These are phyloP conservation scores for Ammodytes marinus DNA, from an alignment of 2,113 vertebrate genomes.

Conservation along the genomic window DNA sequence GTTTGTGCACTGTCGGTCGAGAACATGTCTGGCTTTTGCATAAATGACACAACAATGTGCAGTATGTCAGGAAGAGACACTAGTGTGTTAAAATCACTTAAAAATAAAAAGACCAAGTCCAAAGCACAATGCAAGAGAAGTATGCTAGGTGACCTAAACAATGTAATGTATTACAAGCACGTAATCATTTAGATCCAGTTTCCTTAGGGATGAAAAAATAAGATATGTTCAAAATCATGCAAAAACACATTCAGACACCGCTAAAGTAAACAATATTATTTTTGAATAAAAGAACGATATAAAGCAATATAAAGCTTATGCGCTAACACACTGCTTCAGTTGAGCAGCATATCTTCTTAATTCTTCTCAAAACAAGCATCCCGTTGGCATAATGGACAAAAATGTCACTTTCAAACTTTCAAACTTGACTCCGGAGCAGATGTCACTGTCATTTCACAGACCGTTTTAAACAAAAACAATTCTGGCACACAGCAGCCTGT, in stretches of 20 bases:
- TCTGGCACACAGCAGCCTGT: neutral
- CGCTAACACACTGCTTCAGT: neutral
- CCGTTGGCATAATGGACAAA: neutral
- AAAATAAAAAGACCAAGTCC: neutral
- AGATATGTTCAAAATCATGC: neutral
- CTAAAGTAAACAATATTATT: neutral
- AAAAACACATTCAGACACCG: conserved; percentile 4
- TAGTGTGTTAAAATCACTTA: neutral
- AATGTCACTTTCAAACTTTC: neutral
- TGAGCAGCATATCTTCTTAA: too few species aligned
- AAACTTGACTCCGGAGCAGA: neutral
- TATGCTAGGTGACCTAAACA: neutral
- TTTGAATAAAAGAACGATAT: neutral
- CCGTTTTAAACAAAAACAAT: neutral
- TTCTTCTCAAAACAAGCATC: too few species aligned
- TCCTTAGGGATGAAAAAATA: neutral
- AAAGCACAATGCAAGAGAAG: too few species aligned
- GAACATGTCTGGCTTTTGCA: conserved; percentile 2
- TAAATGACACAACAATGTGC: neutral
- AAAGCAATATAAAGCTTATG: neutral
- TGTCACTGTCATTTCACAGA: neutral
- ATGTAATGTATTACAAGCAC: neutral
- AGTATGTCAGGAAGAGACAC: neutral
- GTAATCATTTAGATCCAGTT: neutral
- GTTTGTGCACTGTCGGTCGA: neutral